Conservation (phyloP, 2,797 vertebrate species). For the Hydrocynus forskahlii region DNA sequence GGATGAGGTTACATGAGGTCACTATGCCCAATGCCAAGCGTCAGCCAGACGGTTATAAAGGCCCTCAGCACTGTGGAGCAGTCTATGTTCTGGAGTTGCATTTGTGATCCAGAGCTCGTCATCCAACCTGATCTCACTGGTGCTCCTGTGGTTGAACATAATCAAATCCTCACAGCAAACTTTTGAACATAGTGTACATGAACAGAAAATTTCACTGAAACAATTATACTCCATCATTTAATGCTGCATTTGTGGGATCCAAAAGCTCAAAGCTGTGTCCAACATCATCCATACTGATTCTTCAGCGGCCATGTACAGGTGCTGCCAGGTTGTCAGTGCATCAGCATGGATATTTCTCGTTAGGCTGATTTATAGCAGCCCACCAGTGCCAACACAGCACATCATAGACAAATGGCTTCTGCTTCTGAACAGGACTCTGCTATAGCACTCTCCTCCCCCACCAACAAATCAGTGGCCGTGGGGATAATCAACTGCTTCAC, state of each 20-base stretch:
- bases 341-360: conserved; percentile 74
- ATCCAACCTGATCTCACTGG: no score
- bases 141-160: no score
- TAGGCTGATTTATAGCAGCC: conserved; percentile 76
- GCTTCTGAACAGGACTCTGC: conserved; percentile 46
- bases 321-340: conserved; percentile 64
- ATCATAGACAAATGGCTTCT: conserved; percentile 56
- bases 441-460: conserved; percentile 30
- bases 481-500: conserved; percentile 32
- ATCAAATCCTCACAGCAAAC: no score
- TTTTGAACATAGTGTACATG: no score
- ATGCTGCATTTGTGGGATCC: background rate
- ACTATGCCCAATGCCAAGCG: no score
- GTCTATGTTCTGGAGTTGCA: background rate
- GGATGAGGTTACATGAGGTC: no score
- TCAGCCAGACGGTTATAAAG: background rate
- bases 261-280: background rate
- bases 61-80: background rate
- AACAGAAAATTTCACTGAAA: no score
- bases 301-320: conserved; percentile 59
- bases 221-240: background rate
- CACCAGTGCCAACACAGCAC: conserved; percentile 48
- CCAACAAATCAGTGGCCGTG: conserved; percentile 33
- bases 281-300: background rate
- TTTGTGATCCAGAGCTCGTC: background rate